phyloP scores from a whole-genome alignment of 2,797 vertebrate species.

The Alcedo atthis region DNA sequence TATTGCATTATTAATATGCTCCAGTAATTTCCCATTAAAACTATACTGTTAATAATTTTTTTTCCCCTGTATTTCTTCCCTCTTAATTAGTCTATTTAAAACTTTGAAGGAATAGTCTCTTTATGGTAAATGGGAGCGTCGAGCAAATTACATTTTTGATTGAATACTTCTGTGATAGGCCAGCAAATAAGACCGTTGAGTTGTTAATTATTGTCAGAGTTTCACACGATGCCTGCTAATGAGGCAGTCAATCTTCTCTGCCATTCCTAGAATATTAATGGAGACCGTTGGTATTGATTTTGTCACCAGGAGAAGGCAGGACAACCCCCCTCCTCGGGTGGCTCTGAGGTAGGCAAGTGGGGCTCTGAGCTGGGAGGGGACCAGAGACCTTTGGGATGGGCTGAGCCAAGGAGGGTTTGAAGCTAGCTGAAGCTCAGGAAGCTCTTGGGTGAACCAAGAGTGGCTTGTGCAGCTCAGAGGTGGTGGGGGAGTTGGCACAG shows the following conservation, averaged over 20 bases:
- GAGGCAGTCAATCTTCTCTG: conserved; percentile 81
- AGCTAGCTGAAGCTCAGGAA: neutral
- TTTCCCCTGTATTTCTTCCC: conserved; percentile 80
- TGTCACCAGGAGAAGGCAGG: neutral
- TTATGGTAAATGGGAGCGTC: conserved; percentile 80
- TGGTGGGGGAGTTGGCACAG: accelerated
- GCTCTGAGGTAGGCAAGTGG: neutral
- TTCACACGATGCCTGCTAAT: conserved; percentile 80
- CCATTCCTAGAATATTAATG: conserved; percentile 79
- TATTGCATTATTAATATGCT: conserved; percentile 84
- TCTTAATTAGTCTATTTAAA: conserved; percentile 86
- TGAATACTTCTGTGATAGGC: conserved; percentile 83
- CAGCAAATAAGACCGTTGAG: conserved; percentile 82
- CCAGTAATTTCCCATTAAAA: conserved; percentile 84
- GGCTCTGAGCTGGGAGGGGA: neutral
- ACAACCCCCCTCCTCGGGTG: neutral
- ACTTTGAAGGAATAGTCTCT: conserved; percentile 82
- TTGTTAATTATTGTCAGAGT: conserved; percentile 86
- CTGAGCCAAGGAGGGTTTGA: neutral
- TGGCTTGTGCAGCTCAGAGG: neutral
- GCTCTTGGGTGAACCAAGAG: neutral
- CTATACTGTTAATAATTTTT: conserved; percentile 81
- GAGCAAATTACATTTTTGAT: conserved; percentile 86
- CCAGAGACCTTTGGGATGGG: neutral
- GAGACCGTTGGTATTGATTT: conserved; percentile 53